Conservation (phyloP, 2,888 invertebrate genomes). For the Drosophila fulvimacula region DNA sequence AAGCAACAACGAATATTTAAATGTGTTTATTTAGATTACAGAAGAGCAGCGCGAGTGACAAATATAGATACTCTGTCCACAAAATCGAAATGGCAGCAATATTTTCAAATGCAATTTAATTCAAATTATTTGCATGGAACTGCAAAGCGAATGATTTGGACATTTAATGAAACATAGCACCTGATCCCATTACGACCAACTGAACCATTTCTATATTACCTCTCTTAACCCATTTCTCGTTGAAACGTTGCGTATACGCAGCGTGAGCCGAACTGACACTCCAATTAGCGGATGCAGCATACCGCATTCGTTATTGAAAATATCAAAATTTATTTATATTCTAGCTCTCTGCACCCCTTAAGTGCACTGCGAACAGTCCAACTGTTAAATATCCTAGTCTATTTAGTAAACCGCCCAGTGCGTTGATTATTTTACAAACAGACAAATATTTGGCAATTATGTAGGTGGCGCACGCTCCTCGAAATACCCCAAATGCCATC, state of each 20-base stretch:
- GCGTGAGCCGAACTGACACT: conserved; percentile 28
- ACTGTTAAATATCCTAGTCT: conserved; percentile 38
- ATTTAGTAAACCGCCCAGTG: conserved; percentile 31
- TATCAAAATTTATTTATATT: conserved; percentile 47
- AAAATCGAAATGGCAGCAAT: neutral
- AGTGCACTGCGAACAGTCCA: conserved; percentile 5
- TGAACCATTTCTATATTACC: neutral
- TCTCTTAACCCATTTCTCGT: neutral
- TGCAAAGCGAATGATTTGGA: neutral
- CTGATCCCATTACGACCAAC: neutral
- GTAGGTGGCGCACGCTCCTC: conserved; percentile 26
- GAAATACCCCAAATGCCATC: conserved; percentile 24
- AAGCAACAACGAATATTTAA: conserved; percentile 3
- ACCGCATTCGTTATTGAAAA: conserved; percentile 54
- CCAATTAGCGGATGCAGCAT: conserved; percentile 61
- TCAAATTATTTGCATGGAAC: neutral
- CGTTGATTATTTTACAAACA: conserved; percentile 57
- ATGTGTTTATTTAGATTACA: conserved; percentile 4
- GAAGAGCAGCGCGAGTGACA: neutral
- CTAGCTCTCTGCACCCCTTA: conserved; percentile 1
- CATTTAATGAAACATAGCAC: neutral
- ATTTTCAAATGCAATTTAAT: conserved; percentile 4
- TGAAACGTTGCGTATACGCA: conserved; percentile 54
- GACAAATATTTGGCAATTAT: conserved; percentile 69
- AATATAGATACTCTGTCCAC: conserved; percentile 1